Conservation (phyloP, 2,113 vertebrate genomes). For the Microcebus jonahi region DNA sequence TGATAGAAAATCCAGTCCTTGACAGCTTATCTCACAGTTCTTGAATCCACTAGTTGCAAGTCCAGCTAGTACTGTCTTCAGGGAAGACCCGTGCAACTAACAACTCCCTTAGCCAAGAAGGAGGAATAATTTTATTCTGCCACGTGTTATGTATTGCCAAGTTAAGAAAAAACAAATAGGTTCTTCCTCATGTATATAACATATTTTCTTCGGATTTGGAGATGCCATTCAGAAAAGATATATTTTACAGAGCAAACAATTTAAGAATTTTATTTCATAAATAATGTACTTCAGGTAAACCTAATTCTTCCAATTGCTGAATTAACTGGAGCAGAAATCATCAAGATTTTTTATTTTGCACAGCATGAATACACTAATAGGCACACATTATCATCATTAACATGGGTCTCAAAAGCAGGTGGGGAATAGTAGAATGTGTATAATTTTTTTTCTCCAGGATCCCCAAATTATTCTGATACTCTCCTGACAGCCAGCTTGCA, state of each 20-base stretch:
- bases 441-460: not conserved
- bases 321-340: not conserved
- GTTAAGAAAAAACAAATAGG: not conserved
- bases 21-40: not conserved
- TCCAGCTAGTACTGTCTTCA: not conserved
- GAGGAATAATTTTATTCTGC: not conserved
- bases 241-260: not conserved
- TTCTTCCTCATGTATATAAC: not conserved
- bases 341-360: not conserved
- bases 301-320: not conserved
- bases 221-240: not conserved
- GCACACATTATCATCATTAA: not conserved
- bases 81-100: not conserved
- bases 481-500: not conserved
- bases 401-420: not conserved
- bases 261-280: not conserved
- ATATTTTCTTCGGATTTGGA: constrained; percentile 13
- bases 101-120: not conserved
- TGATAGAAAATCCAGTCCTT: not conserved
- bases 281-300: constrained; percentile 11
- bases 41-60: not conserved
- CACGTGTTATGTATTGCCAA: not conserved
- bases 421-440: not conserved
- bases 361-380: not conserved
- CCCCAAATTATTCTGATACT: not conserved